Percentiles rank a stretch among this genome's conserved stretches.
Conservation (phyloP, 2,797 vertebrate genomes). For the Chlorospingus semifuscus region DNA sequence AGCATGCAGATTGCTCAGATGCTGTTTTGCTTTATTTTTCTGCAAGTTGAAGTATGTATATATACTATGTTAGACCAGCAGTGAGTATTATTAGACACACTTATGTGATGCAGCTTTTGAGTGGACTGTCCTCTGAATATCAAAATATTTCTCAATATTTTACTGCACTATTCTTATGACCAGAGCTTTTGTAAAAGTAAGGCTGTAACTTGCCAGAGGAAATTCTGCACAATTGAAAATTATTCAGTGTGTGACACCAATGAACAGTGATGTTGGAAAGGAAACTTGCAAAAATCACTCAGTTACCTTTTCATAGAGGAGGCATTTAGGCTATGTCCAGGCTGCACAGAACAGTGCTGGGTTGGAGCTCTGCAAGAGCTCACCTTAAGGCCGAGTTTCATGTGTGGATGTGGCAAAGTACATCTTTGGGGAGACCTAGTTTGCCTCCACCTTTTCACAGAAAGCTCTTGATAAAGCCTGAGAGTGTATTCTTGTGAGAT, state of each 20-base stretch:
- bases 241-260: background rate
- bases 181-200: background rate
- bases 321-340: background rate
- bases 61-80: background rate
- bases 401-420: rapidly evolving
- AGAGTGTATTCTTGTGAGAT: background rate
- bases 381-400: too few species aligned
- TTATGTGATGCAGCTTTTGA: background rate
- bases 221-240: background rate
- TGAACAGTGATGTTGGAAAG: background rate
- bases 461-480: background rate
- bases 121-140: background rate
- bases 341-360: too few species aligned
- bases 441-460: background rate
- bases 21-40: background rate
- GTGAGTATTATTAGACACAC: slow-evolving; percentile 20
- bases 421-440: background rate
- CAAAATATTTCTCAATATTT: background rate
- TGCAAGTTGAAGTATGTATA: background rate
- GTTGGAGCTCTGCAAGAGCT: background rate
- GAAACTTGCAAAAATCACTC: background rate
- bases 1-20: background rate
- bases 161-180: background rate
- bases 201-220: background rate
- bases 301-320: background rate